A percentile compares a stretch with the other conserved stretches of the same genome.
Conservation (phyloP, 2,113 vertebrate genomes). For the Drymodes brunneopygia region DNA sequence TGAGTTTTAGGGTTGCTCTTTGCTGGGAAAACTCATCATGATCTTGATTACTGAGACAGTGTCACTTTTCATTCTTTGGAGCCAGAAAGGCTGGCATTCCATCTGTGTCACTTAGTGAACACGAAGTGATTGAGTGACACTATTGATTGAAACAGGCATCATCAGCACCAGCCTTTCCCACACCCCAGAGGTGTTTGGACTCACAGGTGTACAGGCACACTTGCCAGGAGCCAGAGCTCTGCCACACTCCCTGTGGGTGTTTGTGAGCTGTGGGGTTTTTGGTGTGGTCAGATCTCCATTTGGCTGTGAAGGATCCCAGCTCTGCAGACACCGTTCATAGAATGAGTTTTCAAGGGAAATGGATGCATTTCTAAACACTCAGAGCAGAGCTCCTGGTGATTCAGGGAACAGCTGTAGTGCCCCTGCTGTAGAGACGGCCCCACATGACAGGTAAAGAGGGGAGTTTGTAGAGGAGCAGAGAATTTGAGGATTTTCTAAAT, state of each 20-base stretch:
- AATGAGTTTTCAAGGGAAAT: not conserved
- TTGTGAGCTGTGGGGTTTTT: not conserved
- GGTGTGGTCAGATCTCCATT: not conserved
- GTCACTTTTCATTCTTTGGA: not conserved
- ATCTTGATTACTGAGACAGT: not conserved
- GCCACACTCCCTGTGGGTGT: not conserved
- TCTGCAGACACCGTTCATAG: not conserved
- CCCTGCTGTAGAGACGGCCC: not conserved
- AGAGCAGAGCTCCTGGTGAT: not conserved
- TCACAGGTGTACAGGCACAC: fast-evolving
- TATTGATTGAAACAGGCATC: not conserved
- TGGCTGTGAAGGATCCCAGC: not conserved
- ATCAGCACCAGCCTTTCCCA: not conserved
- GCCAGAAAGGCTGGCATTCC: not conserved
- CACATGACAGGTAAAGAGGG: not conserved
- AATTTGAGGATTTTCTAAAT: not conserved
- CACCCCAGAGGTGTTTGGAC: fast-evolving
- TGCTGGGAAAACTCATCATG: not conserved
- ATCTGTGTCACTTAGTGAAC: not conserved
- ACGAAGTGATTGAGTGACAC: not conserved
- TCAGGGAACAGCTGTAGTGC: not conserved
- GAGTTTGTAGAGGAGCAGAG: not conserved
- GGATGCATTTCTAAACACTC: not conserved
- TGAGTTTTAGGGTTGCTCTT: not conserved
- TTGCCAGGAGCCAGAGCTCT: not conserved